Percentiles rank a stretch among this genome's conserved stretches.
Conservation (phyloP, 2,888 invertebrate genomes). For the Lysandra bellargus region DNA sequence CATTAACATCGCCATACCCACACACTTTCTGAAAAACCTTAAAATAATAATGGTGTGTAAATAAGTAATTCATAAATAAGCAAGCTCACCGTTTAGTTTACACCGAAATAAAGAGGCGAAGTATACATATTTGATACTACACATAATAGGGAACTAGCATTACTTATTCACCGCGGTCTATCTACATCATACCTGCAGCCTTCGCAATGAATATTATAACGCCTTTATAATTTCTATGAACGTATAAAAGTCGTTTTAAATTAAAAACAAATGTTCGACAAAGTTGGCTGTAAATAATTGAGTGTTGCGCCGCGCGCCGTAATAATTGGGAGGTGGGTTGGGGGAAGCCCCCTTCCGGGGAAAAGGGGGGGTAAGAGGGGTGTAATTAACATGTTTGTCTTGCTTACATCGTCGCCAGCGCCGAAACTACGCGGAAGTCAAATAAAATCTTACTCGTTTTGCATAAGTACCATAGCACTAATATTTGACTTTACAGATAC, state of each 20-base stretch:
- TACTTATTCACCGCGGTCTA: constrained; percentile 49
- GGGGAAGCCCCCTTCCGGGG: constrained; percentile 41
- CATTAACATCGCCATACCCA: not conserved
- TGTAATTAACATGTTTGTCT: constrained; percentile 79
- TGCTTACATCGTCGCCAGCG: constrained; percentile 75
- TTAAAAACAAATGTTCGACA: constrained; percentile 66
- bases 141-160: constrained; percentile 50
- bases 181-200: constrained; percentile 50
- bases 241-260: constrained; percentile 54
- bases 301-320: constrained; percentile 49
- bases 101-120: constrained; percentile 42
- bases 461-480: constrained; percentile 69
- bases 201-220: constrained; percentile 52
- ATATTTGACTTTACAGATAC: constrained; percentile 65
- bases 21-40: not conserved
- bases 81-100: constrained; percentile 37
- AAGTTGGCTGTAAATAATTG: constrained; percentile 65
- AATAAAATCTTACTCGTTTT: constrained; percentile 76
- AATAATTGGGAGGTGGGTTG: constrained; percentile 48
- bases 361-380: constrained; percentile 42
- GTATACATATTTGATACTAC: constrained; percentile 45
- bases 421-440: constrained; percentile 76
- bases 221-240: constrained; percentile 50
- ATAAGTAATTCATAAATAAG: constrained; percentile 29
- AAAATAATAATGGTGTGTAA: not conserved